Evolutionary conservation across 1,140 invertebrate genomes (phyloP).

Genomic region (Papilio machaon): DNA sequence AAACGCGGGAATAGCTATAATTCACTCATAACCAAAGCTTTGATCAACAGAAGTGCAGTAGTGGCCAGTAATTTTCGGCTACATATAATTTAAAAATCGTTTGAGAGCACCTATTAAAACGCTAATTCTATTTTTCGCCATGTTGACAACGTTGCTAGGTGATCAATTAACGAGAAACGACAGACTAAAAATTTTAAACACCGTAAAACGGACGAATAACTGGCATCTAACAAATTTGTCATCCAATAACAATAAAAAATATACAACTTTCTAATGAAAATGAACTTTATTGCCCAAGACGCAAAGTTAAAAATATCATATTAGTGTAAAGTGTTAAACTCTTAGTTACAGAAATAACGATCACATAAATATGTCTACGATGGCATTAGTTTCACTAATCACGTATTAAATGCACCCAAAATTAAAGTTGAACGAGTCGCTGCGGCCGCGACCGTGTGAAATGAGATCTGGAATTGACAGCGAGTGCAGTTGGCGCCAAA

Average conservation of each 20-base stretch:
- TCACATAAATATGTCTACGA: constrained; percentile 63
- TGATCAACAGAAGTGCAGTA: constrained; percentile 44
- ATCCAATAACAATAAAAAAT: constrained; percentile 41
- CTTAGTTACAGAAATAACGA: constrained; percentile 45
- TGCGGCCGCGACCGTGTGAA: constrained; percentile 39
- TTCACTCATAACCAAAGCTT: constrained; percentile 30
- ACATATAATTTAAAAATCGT: constrained; percentile 50
- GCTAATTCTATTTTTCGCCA: constrained; percentile 45
- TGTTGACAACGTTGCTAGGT: constrained; percentile 51
- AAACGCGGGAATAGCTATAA: constrained; percentile 45
- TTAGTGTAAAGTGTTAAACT: background rate
- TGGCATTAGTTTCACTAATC: constrained; percentile 58
- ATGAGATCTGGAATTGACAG: constrained; percentile 50
- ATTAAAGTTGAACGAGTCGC: constrained; percentile 43
- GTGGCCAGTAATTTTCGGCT: constrained; percentile 48
- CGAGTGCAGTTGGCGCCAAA: constrained; percentile 63
- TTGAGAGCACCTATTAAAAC: constrained; percentile 37
- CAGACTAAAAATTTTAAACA: constrained; percentile 40
- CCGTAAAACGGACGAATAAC: constrained; percentile 37
- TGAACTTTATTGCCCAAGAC: constrained; percentile 39
- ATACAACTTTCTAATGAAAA: constrained; percentile 36
- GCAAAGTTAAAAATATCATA: constrained; percentile 49
- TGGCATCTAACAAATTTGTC: constrained; percentile 50
- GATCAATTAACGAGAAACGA: constrained; percentile 53
- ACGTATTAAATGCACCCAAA: constrained; percentile 49